These are phyloP conservation scores for Drosophila subquinaria DNA, from an alignment of 2,888 invertebrate genomes.

Conservation along the genomic window DNA sequence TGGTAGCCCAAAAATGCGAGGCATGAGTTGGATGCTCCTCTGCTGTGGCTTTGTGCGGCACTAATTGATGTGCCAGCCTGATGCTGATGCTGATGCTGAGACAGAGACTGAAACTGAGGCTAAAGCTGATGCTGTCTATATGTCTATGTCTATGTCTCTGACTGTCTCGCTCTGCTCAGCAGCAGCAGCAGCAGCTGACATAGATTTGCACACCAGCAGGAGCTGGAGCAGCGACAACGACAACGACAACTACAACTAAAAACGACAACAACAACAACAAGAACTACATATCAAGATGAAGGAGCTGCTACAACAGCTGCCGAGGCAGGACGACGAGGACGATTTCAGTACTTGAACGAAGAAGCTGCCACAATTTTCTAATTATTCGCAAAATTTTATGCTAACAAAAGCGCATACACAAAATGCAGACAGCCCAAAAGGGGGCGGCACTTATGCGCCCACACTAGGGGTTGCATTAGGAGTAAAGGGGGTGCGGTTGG, in stretches of 20 bases:
- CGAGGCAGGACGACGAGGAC: constrained; percentile 34
- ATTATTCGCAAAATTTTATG: constrained; percentile 81
- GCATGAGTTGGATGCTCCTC: constrained; percentile 26
- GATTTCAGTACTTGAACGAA: constrained; percentile 45
- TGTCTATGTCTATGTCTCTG: constrained; percentile 33
- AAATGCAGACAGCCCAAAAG: constrained; percentile 25
- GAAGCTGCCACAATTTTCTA: constrained; percentile 79
- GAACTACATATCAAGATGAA: constrained; percentile 29
- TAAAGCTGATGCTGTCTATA: constrained; percentile 27
- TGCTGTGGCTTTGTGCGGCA: constrained; percentile 74
- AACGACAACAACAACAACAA: constrained; percentile 27
- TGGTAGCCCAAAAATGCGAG: constrained; percentile 38
- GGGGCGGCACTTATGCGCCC: constrained; percentile 17
- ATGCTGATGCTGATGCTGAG: constrained; percentile 23
- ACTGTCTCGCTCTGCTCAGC: constrained; percentile 28
- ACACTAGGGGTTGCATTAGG: constrained; percentile 1
- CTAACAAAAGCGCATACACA: constrained; percentile 71
- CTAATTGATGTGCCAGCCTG: constrained; percentile 76
- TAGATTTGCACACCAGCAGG: constrained; percentile 53
- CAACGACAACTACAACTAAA: constrained; percentile 9
- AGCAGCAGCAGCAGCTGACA: constrained; percentile 50
- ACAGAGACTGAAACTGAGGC: constrained; percentile 4
- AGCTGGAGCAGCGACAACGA: constrained; percentile 30
- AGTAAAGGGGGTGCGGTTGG: background rate
- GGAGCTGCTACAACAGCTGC: constrained; percentile 50